Evolutionary conservation across 2,888 invertebrate species (phyloP).

Genomic region (Azorinus chamasolen): DNA sequence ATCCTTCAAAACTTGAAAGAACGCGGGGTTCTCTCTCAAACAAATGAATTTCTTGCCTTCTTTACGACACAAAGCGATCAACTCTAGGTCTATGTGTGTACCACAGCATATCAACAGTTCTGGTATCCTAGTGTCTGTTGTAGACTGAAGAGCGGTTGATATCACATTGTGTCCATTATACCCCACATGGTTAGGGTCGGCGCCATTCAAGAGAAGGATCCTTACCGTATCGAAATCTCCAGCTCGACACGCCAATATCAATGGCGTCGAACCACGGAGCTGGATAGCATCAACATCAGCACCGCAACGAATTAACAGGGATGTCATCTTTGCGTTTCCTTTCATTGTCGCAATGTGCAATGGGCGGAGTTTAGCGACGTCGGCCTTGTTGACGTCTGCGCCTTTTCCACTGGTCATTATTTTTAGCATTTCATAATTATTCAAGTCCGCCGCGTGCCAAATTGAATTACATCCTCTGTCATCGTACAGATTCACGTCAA

Average conservation of each 20-base stretch:
- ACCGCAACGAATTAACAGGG: slow-evolving; percentile 72
- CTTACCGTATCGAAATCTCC: slow-evolving; percentile 70
- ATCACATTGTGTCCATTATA: slow-evolving; percentile 78
- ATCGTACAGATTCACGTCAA: slow-evolving; percentile 78
- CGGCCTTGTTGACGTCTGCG: slow-evolving; percentile 76
- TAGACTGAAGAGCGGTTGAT: slow-evolving; percentile 73
- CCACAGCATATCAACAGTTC: slow-evolving; percentile 76
- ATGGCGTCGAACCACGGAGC: slow-evolving; percentile 77
- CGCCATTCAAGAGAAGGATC: slow-evolving; percentile 76
- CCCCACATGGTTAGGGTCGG: slow-evolving; percentile 78
- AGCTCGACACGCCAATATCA: slow-evolving; percentile 74
- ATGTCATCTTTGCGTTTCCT: slow-evolving; percentile 73
- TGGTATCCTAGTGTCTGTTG: slow-evolving; percentile 64
- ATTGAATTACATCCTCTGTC: slow-evolving; percentile 76
- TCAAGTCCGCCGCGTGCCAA: slow-evolving; percentile 79
- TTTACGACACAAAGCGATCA: slow-evolving; percentile 68
- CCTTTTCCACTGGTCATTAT: slow-evolving; percentile 60
- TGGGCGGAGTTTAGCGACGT: slow-evolving; percentile 74
- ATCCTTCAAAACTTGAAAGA: slow-evolving; percentile 63
- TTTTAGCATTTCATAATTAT: slow-evolving; percentile 78
- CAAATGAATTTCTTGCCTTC: slow-evolving; percentile 70
- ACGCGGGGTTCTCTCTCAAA: slow-evolving; percentile 65
- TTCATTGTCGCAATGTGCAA: slow-evolving; percentile 79
- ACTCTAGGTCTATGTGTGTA: slow-evolving; percentile 67
- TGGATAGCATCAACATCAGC: slow-evolving; percentile 75